phyloP scores from a whole-genome alignment of 2,113 vertebrate species.

The Carollia perspicillata region DNA sequence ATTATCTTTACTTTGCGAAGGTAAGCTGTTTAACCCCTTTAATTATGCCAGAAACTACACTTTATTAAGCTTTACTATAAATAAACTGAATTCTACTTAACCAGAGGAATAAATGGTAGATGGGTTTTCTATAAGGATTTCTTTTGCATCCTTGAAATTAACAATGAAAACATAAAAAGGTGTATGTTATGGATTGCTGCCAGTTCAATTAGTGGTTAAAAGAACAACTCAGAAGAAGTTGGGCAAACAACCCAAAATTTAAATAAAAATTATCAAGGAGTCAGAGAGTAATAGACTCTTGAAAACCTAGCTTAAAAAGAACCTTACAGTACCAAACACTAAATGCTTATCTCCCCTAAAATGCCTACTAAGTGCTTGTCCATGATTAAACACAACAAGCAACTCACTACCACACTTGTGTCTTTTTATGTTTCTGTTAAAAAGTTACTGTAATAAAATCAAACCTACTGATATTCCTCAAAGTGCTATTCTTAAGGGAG shows the following conservation, averaged over 20 bases:
- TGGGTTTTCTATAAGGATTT: conserved; percentile 41
- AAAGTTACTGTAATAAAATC: neutral
- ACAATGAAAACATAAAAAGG: neutral
- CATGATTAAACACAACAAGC: neutral
- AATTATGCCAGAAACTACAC: neutral
- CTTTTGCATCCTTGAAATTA: conserved; percentile 18
- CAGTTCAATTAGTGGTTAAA: conserved; percentile 32
- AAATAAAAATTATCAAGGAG: conserved; percentile 34
- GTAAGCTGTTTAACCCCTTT: neutral
- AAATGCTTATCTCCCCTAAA: neutral
- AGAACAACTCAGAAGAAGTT: neutral
- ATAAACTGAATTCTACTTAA: conserved; percentile 29
- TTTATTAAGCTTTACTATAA: neutral
- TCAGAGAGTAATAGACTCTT: neutral
- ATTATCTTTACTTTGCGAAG: neutral
- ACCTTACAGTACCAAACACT: neutral
- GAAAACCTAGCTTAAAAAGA: neutral
- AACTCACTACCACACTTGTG: neutral
- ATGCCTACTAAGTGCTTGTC: neutral
- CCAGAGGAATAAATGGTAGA: conserved; percentile 13
- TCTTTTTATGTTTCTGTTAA: neutral
- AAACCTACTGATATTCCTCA: neutral
- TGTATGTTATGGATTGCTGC: neutral
- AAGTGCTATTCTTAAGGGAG: neutral
- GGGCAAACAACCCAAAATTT: neutral